Evolutionary conservation across 2,888 invertebrate genomes (phyloP), one percentile per base, ranked within the genome.

Genomic region (Scaptomyza parva): DNA sequence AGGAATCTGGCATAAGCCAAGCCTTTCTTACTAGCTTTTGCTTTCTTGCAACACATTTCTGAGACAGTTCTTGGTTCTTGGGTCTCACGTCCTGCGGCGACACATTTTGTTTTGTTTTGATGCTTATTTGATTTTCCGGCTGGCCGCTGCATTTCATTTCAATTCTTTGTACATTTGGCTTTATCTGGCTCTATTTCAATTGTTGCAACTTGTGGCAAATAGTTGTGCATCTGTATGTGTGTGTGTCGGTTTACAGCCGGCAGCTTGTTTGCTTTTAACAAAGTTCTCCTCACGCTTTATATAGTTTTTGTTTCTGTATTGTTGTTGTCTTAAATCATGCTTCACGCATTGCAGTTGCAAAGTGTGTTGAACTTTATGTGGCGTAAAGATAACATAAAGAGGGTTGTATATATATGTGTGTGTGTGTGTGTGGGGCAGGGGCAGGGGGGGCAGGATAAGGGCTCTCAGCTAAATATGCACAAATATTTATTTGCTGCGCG

Each of bases 91-190:
- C 61, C 78, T 74, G 79, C 57, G 76, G 76, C 76, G 65, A 65
- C 68, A 48, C 64, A 35, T 75, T 70, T 80, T 60, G 69, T 61
- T 69, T 70, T 78, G 59, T 81, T 85, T 82, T 74, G 81, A 76
- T 82, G 81, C 86, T 85, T 82, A 82, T 85, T 82, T 82, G 81
- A 82, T 82, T 86, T 72, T 75, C 62, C 80, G 60, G 48, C 64
- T 76, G 70, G 69, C 70, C 70, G 64, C 54, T 78, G 69, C 62
- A 53, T 54, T 73, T 33, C 48, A 48, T 35, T 22, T 48, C 35
- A 22, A 20, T 26, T 11, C 12, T 17, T 57, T 44, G 22, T 45
- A 24, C 11, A 20, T 48, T 28, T 53, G 6, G n/a, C n/a, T n/a
- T n/a, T n/a, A n/a, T n/a, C 44, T 50, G 47, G 41, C 62, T 75